Evolutionary conservation across 2,797 vertebrate species (phyloP).

Genomic region (Scleropages formosus): DNA sequence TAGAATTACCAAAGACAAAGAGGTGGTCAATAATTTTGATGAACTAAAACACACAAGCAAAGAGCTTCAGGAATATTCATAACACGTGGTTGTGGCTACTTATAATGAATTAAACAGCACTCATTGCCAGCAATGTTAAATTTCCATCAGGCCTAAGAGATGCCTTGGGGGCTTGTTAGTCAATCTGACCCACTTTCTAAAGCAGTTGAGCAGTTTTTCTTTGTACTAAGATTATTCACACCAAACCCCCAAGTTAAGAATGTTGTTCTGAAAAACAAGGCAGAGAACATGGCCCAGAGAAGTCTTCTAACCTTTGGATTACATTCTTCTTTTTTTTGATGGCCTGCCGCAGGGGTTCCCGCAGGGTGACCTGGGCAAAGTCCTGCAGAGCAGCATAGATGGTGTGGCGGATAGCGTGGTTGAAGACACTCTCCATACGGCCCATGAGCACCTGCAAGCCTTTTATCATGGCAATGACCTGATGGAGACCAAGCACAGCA

Average conservation of each 20-base stretch:
- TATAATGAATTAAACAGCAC: too few relatives aligned
- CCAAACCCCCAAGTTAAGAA: background rate
- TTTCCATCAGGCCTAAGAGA: too few relatives aligned
- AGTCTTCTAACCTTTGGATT: constrained; percentile 79
- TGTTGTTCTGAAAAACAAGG: background rate
- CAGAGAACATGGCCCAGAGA: background rate
- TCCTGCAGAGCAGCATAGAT: constrained; percentile 95
- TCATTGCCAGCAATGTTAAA: too few relatives aligned
- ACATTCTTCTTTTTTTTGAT: constrained; percentile 99
- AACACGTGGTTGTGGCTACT: too few relatives aligned
- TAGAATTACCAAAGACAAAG: background rate
- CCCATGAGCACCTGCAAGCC: constrained; percentile 97
- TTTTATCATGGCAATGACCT: constrained; percentile 99
- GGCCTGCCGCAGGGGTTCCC: constrained; percentile 90
- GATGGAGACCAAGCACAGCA: constrained; percentile 27
- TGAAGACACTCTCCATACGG: constrained; percentile 98
- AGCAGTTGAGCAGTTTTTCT: background rate
- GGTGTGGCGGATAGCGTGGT: constrained; percentile 95
- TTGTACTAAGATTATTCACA: background rate
- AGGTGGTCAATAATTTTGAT: background rate
- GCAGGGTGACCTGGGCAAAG: constrained; percentile 88
- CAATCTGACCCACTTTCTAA: background rate
- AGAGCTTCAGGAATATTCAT: too few relatives aligned
- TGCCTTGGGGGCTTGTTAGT: background rate
- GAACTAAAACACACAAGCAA: too few relatives aligned